Evolutionary conservation across 2,113 vertebrate genomes (phyloP).

Genomic region (Cebidichthys violaceus): DNA sequence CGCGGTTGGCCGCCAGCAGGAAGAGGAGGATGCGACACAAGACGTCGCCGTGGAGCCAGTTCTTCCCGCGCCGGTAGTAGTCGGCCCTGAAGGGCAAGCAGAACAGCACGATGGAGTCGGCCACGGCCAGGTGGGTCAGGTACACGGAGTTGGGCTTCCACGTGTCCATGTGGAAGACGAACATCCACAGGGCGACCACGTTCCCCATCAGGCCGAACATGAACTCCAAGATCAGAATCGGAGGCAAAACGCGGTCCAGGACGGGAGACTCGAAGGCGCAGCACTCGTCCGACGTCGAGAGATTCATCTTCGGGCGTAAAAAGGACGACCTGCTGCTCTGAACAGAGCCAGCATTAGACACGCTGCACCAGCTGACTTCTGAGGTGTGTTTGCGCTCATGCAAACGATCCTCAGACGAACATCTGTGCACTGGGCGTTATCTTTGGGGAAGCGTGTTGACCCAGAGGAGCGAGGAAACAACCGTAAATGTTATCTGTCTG

Average conservation of each 20-base stretch:
- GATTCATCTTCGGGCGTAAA: constrained; percentile 47
- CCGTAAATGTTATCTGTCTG: constrained; percentile 57
- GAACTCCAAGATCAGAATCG: constrained; percentile 82
- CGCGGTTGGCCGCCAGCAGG: constrained; percentile 80
- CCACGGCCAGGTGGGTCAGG: constrained; percentile 83
- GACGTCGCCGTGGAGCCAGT: constrained; percentile 83
- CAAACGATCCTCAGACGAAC: constrained; percentile 54
- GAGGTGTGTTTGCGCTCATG: constrained; percentile 46
- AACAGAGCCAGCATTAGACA: constrained; percentile 20
- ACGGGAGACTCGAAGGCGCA: constrained; percentile 81
- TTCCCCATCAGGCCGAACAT: constrained; percentile 83
- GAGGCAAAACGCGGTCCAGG: constrained; percentile 78
- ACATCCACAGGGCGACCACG: constrained; percentile 81
- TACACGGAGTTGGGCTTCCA: constrained; percentile 85
- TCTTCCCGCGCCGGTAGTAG: constrained; percentile 81
- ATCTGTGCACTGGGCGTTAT: constrained; percentile 49
- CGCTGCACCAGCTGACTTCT: constrained; percentile 13
- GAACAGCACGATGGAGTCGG: constrained; percentile 83
- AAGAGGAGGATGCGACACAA: constrained; percentile 83
- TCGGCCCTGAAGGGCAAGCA: constrained; percentile 85
- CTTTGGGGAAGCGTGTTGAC: constrained; percentile 60
- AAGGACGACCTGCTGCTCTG: constrained; percentile 4
- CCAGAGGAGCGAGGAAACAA: constrained; percentile 64
- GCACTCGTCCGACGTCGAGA: constrained; percentile 43
- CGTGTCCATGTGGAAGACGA: constrained; percentile 79